Base-by-base conservation (phyloP, 2,888 invertebrate genomes). In the Campoplex nolae region DNA sequence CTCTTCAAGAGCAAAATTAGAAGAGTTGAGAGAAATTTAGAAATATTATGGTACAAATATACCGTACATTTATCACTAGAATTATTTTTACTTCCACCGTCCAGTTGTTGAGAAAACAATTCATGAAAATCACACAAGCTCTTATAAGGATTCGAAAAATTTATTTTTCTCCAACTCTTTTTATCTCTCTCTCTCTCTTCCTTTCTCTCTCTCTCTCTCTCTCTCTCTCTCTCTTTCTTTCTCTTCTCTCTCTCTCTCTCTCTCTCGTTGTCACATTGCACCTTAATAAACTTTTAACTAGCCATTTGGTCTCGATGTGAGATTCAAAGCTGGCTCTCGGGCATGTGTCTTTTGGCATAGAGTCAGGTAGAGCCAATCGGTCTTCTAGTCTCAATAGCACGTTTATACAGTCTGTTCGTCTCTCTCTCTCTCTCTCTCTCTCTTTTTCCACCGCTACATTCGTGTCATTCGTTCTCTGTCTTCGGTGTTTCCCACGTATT, bases 291-390 rank as follows among this genome's bases (percentile, higher is more conserved):
- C 67, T 77, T 54, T 18, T 74, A 48, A 28, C 71, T 45, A 38
- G 23, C 45, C 45, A n/a, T 28, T 35, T 67, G n/a, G 51, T 67
- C 38, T 35, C 67, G 35, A 35, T 38, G 58, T 65, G 74, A 28
- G 58, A 58, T 58, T 78, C 77, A 35, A 38, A 67, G 48, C 83
- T 83, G 79, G 86, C 85, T 85, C 82, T 75, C 54, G 78, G 13
- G 78, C 45, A 83, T 84, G 84, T 81, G 78, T 77, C 67, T 75
- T 87, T 84, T 81, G 84, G 86, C 84, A 87, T 51, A 56, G 77
- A 68, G 80, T 87, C 84, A 84, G 84, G 78, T 78, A 78, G 77
- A 83, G 68, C 83, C 86, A 77, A 86, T 86, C 76, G 83, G 83
- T 76, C 79, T 83, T 75, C 76, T 71, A 76, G 82, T 83, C 75